These are phyloP conservation scores for Tyto alba DNA, from an alignment of 2,113 vertebrate genomes.

Conservation along the genomic window DNA sequence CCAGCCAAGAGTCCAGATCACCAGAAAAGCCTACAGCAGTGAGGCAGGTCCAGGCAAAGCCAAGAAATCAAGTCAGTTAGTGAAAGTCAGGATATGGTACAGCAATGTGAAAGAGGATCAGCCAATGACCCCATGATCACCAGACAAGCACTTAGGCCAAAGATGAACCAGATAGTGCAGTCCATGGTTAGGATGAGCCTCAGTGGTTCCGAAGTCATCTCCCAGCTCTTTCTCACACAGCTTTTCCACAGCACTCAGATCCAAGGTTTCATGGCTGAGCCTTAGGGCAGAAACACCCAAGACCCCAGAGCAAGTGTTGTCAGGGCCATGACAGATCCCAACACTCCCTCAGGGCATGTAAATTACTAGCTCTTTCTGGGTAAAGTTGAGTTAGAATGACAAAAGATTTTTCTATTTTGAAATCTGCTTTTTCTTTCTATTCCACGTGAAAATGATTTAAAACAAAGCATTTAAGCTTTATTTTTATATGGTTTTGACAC, in stretches of 20 bases:
- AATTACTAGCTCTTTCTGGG: not conserved
- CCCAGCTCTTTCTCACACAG: not conserved
- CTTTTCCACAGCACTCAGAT: not conserved
- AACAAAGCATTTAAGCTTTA: not conserved
- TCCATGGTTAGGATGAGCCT: not conserved
- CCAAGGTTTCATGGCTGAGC: accelerated
- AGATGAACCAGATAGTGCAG: not conserved
- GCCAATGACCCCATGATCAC: not conserved
- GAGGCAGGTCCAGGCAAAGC: not conserved
- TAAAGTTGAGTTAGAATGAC: not conserved
- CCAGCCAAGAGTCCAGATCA: not conserved
- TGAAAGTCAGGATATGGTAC: not conserved
- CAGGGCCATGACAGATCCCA: not conserved
- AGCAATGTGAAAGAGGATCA: not conserved
- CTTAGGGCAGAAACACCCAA: not conserved
- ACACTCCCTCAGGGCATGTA: not conserved
- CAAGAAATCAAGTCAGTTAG: not conserved
- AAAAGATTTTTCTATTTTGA: not conserved
- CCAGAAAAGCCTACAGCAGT: not conserved
- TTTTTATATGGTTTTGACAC: not conserved
- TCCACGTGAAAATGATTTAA: not conserved
- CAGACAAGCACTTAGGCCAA: not conserved
- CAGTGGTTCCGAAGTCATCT: not conserved
- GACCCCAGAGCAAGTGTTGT: not conserved
- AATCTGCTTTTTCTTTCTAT: not conserved